Base-by-base conservation (phyloP, 2,113 vertebrate species). In the Malurus elegans region DNA sequence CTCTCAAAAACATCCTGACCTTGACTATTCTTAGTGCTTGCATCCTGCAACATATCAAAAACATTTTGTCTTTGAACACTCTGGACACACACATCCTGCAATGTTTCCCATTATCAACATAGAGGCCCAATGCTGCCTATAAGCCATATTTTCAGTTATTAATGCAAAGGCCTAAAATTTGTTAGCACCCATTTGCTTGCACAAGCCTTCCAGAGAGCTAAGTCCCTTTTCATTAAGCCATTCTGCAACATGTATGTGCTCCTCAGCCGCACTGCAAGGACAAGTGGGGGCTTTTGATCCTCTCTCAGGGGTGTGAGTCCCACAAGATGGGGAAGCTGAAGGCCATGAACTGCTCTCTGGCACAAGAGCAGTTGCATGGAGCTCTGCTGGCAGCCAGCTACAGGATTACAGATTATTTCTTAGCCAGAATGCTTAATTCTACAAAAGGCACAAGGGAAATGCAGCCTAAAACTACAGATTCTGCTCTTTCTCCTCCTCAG, bases 251-350 rank as follows among this genome's bases (percentile, higher is more conserved):
- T 38, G 38, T 38, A 38, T 38, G n/a, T 66, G 57, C 9, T 62
- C 36, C 26, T 66, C 56, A 67, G 44, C n/a, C 40, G 36, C 18
- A 2, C 8, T 1, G 1, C 62, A 64, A 14, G 9, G 48, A 31
- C 19, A 38, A 19, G 11, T 0, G 6, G 5, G n/a, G 32, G 13
- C 18, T 78, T 50, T 45, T 0, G 0, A 31, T 50, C 40, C 32
- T 56, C 12, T 61, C 20, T 23, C 67, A 13, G 15, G 3, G 26
- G 3, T 13, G 4, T 8, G 6, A 57, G 36, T 34, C 70, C 2
- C 0, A 2, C 2, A 7, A 32, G 25, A 56, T 0, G 0, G 29
- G 29, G 44, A 56, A 17, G 44, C 14, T 57, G 18, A 57, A 45
- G 34, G 32, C 18, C 25, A 14, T 28, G 20, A 86, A 14, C 38